Percentiles rank a stretch among this genome's conserved stretches.
These are phyloP conservation scores for Mesaphorura yosii DNA, from an alignment of 1,140 invertebrate genomes.

Conservation along the genomic window DNA sequence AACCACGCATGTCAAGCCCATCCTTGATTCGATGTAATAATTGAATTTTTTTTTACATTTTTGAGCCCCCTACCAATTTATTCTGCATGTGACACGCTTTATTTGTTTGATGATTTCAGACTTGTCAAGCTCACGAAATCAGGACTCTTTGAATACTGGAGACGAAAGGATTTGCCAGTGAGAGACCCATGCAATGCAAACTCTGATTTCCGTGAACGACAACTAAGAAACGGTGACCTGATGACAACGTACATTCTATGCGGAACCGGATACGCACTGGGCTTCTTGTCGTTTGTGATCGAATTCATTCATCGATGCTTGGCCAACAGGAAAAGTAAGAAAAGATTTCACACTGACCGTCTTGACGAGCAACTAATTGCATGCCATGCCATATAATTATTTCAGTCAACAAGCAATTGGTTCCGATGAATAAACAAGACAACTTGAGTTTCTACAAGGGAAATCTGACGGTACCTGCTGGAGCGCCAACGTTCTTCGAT, in stretches of 20 bases:
- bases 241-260: constrained; percentile 58
- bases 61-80: background rate
- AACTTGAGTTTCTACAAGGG: constrained; percentile 28
- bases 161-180: constrained; percentile 47
- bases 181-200: constrained; percentile 64
- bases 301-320: constrained; percentile 42
- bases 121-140: constrained; percentile 49
- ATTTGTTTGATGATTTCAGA: constrained; percentile 29
- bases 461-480: constrained; percentile 24
- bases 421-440: constrained; percentile 19
- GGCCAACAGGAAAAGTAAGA: constrained; percentile 20
- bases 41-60: constrained; percentile 33
- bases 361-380: too few species aligned
- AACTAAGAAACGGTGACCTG: constrained; percentile 54
- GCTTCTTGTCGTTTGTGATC: constrained; percentile 44
- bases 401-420: constrained; percentile 25
- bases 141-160: constrained; percentile 55
- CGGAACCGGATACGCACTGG: constrained; percentile 43
- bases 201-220: constrained; percentile 62
- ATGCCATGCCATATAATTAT: constrained; percentile 4
- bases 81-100: background rate
- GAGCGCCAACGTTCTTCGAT: constrained; percentile 29
- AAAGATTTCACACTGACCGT: too few species aligned
- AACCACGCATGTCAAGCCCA: constrained; percentile 43
- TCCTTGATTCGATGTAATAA: constrained; percentile 59